Percentiles rank a stretch among this genome's conserved stretches.
Conservation (phyloP, 1,140 invertebrate species). For the Amphibalanus amphitrite region DNA sequence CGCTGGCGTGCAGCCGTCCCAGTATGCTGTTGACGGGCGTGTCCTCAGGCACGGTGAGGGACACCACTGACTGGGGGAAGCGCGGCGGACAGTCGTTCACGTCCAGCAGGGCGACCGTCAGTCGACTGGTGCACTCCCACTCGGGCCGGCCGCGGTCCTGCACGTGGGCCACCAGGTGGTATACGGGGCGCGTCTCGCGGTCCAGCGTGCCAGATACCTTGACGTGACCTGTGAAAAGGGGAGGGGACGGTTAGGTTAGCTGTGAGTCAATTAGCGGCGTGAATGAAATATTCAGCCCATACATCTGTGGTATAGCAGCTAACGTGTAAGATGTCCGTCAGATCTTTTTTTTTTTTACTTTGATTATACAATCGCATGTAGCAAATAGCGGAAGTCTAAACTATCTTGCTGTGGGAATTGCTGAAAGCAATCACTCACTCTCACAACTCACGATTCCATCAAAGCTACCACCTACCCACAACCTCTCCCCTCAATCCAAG, state of each 20-base stretch:
- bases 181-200: slow-evolving; percentile 48
- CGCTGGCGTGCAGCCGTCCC: slow-evolving; percentile 14
- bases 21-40: slow-evolving; percentile 12
- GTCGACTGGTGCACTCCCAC: slow-evolving; percentile 7
- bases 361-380: too few relatives aligned
- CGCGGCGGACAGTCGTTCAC: slow-evolving; percentile 16
- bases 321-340: too few relatives aligned
- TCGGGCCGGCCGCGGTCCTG: not conserved
- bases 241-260: slow-evolving; percentile 7
- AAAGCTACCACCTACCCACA: too few relatives aligned
- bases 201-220: slow-evolving; percentile 47
- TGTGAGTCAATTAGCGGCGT: too few relatives aligned
- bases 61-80: slow-evolving; percentile 7
- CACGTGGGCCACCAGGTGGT: slow-evolving; percentile 42
- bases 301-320: too few relatives aligned
- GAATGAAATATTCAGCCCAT: too few relatives aligned
- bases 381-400: too few relatives aligned
- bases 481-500: too few relatives aligned
- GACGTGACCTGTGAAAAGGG: slow-evolving; percentile 7
- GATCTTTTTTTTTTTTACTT: too few relatives aligned
- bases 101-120: slow-evolving; percentile 12
- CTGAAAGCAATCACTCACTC: too few relatives aligned
- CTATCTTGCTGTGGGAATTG: too few relatives aligned
- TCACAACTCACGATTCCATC: too few relatives aligned
- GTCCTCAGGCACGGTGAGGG: slow-evolving; percentile 13